phyloP scores from a whole-genome alignment of 2,113 vertebrate species.

The Herpailurus yagouaroundi region DNA sequence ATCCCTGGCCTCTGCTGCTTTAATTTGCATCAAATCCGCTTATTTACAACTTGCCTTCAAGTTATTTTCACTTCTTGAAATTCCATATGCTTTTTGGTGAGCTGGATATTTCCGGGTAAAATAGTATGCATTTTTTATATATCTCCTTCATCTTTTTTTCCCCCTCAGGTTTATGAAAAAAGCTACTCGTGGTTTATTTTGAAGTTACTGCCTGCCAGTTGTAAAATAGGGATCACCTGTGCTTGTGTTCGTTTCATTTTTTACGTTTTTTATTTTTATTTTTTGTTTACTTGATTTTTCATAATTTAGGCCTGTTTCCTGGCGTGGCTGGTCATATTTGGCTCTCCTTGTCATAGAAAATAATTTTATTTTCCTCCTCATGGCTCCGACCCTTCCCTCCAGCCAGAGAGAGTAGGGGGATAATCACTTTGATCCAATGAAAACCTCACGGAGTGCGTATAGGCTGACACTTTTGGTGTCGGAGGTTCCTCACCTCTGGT shows the following conservation, averaged over 20 bases:
- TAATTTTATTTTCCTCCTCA: not conserved
- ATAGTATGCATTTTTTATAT: not conserved
- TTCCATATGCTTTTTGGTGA: not conserved
- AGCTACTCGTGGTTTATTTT: not conserved
- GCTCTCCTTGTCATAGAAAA: no score
- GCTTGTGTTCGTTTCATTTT: not conserved
- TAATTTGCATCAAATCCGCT: not conserved
- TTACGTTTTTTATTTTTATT: no score
- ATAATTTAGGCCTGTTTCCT: not conserved
- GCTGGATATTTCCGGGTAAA: not conserved
- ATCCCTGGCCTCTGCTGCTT: not conserved
- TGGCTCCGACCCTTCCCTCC: not conserved
- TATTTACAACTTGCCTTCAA: not conserved
- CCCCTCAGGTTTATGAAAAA: not conserved
- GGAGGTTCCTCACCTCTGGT: no score
- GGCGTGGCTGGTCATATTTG: not conserved
- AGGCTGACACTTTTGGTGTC: not conserved
- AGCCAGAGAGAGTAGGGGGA: no score
- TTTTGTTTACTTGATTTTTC: not conserved
- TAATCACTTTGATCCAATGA: no score
- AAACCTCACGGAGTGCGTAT: not conserved
- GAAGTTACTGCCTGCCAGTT: not conserved
- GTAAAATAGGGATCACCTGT: not conserved
- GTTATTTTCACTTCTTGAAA: not conserved
- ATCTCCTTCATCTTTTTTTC: not conserved